Base-by-base conservation (phyloP, 1,140 invertebrate genomes). In the Trachymyrmex cornetzi region DNA sequence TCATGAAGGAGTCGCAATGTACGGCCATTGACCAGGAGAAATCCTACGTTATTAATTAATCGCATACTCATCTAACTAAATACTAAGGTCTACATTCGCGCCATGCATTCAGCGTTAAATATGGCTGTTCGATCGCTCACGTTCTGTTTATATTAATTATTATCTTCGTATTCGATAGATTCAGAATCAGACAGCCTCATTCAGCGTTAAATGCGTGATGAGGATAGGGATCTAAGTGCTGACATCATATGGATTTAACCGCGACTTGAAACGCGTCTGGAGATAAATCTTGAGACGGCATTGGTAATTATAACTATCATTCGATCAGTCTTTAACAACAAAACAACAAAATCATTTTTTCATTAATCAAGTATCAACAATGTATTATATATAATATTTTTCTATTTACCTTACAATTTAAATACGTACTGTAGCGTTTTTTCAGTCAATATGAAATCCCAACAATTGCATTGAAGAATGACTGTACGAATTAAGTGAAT, bases 21-120 rank as follows among this genome's bases (percentile, higher is more conserved):
- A 55, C 81, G 59, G 59, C 38, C 71, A 4, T 57, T 64, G 48
- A 53, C 55, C 19, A 61, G 59, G 88, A 88, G 87, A 89, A 89
- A 89, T 85, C 75, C 22, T n/a, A 44, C 24, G 6, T 50, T 79
- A 61, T 74, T 88, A 66, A 85, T 87, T 53, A 87, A 16, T 7
- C 44, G 19, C 24, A 14, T 7, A 5, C 44, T 63, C 30, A 74
- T 86, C 27, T n/a, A 55, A n/a, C 34, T 63, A 80, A 80, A 57
- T 24, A 57, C 22, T 50, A 3, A 81, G 50, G n/a, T 38, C 9
- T 38, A 69, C 38, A 22, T 30, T 64, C 19, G 19, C 63, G n/a
- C 16, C 22, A 5, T 24, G n/a, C 22, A 57, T 44, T 71, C 53
- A 71, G 11, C 66, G 22, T 22, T 27, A 57, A 81, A 71, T 34